A percentile compares a stretch with the other conserved stretches of the same genome.
phyloP scores from a whole-genome alignment of 2,797 vertebrate species.

The Menidia menidia region DNA sequence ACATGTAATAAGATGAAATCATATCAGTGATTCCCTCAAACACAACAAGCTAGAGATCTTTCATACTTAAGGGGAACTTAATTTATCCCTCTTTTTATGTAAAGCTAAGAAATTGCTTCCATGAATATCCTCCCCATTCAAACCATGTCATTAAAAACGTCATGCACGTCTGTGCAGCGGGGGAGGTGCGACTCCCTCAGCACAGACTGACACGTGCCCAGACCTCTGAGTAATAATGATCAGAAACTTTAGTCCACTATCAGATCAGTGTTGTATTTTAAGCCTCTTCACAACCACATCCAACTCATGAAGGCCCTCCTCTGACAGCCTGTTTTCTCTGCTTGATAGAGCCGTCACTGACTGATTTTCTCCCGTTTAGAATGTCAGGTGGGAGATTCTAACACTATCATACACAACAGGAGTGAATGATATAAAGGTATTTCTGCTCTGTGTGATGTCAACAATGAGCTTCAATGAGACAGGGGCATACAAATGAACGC shows the following conservation, averaged over 20 bases:
- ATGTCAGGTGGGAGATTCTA: background rate
- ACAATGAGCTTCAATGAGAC: background rate
- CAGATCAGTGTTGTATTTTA: slow-evolving; percentile 75
- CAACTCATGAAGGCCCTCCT: slow-evolving; percentile 59
- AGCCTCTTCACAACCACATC: slow-evolving; percentile 59
- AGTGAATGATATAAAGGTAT: background rate
- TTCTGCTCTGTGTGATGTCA: background rate
- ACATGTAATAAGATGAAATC: background rate
- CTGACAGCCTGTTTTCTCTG: too few species aligned
- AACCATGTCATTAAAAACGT: too few species aligned
- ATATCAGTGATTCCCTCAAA: background rate
- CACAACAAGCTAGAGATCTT: slow-evolving; percentile 13
- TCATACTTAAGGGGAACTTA: background rate
- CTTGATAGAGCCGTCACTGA: slow-evolving; percentile 9
- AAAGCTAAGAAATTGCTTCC: background rate
- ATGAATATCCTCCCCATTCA: background rate
- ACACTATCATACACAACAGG: background rate
- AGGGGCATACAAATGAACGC: slow-evolving; percentile 1
- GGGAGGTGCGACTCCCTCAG: slow-evolving; percentile 17
- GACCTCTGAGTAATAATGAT: slow-evolving; percentile 72
- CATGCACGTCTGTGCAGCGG: slow-evolving; percentile 9
- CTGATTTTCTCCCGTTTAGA: background rate
- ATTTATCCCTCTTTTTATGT: too few species aligned
- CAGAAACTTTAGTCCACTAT: slow-evolving; percentile 77
- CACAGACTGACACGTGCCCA: slow-evolving; percentile 54